Evolutionary conservation across 2,888 invertebrate genomes (phyloP).

Genomic region (Dicyrtoma fusca): DNA sequence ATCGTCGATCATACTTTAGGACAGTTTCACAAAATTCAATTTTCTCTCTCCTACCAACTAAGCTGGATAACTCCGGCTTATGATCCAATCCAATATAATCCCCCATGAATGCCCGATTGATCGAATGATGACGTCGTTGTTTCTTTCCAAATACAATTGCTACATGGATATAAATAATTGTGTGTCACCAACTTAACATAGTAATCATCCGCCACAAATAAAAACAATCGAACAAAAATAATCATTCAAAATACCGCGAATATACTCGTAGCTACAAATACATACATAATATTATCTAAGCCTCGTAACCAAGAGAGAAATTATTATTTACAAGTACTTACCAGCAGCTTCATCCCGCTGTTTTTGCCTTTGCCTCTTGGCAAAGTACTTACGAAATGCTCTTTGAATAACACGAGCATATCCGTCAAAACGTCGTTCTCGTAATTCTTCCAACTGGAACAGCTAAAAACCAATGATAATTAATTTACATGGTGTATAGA

Average conservation of each 20-base stretch:
- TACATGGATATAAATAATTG: too few relatives aligned
- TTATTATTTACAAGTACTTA: too few relatives aligned
- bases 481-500: background rate
- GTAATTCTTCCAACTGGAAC: conserved; percentile 69
- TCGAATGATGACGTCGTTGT: conserved; percentile 66
- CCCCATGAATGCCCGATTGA: conserved; percentile 70
- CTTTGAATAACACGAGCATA: conserved; percentile 70
- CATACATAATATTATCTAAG: too few relatives aligned
- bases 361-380: conserved; percentile 65
- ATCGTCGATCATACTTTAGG: conserved; percentile 69
- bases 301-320: too few relatives aligned
- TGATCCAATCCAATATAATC: conserved; percentile 72
- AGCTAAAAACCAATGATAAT: conserved; percentile 60
- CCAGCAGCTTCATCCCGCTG: conserved; percentile 65
- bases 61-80: conserved; percentile 64
- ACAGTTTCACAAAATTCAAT: conserved; percentile 70
- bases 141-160: conserved; percentile 64
- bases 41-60: conserved; percentile 68
- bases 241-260: conserved; percentile 11
- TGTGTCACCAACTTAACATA: too few relatives aligned
- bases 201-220: too few relatives aligned
- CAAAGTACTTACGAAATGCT: conserved; percentile 69
- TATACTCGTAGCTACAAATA: too few relatives aligned
- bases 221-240: background rate
- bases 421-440: conserved; percentile 69